These are phyloP conservation scores for Brotula barbata DNA, from an alignment of 2,797 vertebrate species.

Conservation along the genomic window DNA sequence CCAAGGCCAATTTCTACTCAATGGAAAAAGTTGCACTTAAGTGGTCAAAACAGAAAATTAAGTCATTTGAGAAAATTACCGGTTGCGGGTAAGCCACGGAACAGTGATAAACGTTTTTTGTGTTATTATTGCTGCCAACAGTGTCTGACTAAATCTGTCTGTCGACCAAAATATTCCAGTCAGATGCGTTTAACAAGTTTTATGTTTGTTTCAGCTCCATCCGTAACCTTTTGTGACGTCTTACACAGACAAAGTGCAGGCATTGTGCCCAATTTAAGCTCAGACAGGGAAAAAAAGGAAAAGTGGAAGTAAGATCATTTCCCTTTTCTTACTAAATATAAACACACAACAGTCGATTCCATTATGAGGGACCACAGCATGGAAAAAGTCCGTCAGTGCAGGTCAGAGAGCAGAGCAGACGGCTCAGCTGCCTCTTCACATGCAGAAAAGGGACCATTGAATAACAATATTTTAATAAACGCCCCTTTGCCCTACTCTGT, in stretches of 20 bases:
- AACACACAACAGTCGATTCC: conserved; percentile 88
- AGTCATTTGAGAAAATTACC: conserved; percentile 53
- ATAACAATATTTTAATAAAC: conserved; percentile 90
- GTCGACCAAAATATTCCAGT: conserved; percentile 59
- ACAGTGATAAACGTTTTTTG: conserved; percentile 17
- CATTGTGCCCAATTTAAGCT: conserved; percentile 80
- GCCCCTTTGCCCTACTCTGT: conserved; percentile 77
- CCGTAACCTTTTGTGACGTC: conserved; percentile 39
- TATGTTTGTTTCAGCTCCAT: conserved; percentile 56
- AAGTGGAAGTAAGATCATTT: conserved; percentile 75
- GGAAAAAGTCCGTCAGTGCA: conserved; percentile 89
- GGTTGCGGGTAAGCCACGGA: conserved; percentile 7
- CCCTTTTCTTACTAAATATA: conserved; percentile 85
- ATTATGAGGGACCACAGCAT: conserved; percentile 84
- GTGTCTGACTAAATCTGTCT: conserved; percentile 53
- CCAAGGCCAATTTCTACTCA: conserved; percentile 57
- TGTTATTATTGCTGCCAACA: conserved; percentile 63
- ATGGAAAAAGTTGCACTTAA: conserved; percentile 53
- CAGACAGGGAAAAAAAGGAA: conserved; percentile 65
- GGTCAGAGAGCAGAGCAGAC: conserved; percentile 91
- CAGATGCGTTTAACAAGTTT: conserved; percentile 63
- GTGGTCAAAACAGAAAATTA: conserved; percentile 54
- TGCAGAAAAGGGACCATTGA: conserved; percentile 94
- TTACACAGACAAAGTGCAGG: conserved; percentile 69
- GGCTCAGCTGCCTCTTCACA: conserved; percentile 87